Percentiles rank a stretch among this genome's conserved stretches.
phyloP scores from a whole-genome alignment of 2,888 invertebrate genomes.

The Lithophane leautieri region DNA sequence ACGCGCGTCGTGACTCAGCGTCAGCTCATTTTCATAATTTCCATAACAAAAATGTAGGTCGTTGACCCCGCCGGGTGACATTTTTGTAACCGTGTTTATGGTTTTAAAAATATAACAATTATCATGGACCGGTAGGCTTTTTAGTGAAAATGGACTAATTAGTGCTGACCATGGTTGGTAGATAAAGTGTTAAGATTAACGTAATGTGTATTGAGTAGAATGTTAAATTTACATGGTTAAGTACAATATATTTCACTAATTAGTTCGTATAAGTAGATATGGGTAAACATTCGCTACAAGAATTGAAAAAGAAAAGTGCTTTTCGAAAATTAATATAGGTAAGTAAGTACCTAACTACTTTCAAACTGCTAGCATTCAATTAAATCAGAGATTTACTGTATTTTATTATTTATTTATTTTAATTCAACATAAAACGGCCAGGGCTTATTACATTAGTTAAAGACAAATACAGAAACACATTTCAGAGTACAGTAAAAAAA shows the following conservation, averaged over 20 bases:
- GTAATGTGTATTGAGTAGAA: slow-evolving; percentile 37
- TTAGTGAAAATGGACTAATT: slow-evolving; percentile 53
- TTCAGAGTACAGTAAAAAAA: no score
- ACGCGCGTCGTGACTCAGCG: slow-evolving; percentile 73
- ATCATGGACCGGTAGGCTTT: slow-evolving; percentile 50
- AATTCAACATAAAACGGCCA: no score
- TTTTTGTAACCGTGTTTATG: slow-evolving; percentile 62
- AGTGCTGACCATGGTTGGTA: slow-evolving; percentile 41
- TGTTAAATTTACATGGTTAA: slow-evolving; percentile 26
- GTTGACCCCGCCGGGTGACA: slow-evolving; percentile 69
- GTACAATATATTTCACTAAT: slow-evolving; percentile 42
- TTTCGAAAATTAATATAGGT: no score
- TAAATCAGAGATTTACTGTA: neutral
- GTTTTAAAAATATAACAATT: slow-evolving; percentile 65
- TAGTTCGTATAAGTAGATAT: slow-evolving; percentile 22
- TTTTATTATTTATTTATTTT: no score
- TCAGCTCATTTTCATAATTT: slow-evolving; percentile 81
- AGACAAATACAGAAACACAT: no score
- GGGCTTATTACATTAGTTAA: no score
- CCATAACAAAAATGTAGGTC: slow-evolving; percentile 76
- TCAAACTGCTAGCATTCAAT: neutral
- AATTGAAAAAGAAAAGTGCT: neutral
- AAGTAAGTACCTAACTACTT: neutral
- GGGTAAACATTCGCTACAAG: neutral
- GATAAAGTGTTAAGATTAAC: slow-evolving; percentile 56